Evolutionary conservation across 2,113 vertebrate genomes (phyloP).

Genomic region (Petrocephalus zakoni): DNA sequence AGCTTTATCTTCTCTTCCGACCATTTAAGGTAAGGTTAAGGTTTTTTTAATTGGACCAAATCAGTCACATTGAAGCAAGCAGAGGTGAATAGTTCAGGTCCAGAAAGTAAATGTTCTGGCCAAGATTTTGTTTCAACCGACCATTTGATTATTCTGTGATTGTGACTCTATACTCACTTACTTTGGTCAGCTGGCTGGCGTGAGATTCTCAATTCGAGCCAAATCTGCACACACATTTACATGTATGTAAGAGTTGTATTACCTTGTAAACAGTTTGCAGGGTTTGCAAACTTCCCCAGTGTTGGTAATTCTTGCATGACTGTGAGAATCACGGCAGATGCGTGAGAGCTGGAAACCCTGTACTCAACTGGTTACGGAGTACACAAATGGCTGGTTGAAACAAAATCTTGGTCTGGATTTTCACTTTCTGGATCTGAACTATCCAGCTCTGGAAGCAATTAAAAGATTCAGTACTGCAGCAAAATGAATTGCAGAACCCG

Average conservation of each 20-base stretch:
- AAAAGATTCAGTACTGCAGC: neutral
- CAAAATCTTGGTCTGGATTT: neutral
- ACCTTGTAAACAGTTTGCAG: too few species aligned
- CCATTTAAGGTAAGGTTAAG: conserved; percentile 86
- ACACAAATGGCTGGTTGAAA: neutral
- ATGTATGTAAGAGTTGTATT: too few species aligned
- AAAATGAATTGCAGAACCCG: neutral
- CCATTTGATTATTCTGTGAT: neutral
- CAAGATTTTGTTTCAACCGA: neutral
- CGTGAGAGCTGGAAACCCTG: too few species aligned
- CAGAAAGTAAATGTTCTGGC: neutral
- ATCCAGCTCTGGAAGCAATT: neutral
- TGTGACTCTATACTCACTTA: neutral
- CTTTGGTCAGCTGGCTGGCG: too few species aligned
- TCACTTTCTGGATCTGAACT: neutral
- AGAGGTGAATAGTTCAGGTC: neutral
- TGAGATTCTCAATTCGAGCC: too few species aligned
- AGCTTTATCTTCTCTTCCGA: conserved; percentile 95
- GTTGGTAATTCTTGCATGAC: too few species aligned
- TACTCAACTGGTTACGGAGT: neutral
- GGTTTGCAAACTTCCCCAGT: too few species aligned
- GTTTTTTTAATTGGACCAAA: neutral
- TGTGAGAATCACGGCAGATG: too few species aligned
- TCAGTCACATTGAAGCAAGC: neutral
- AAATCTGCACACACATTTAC: too few species aligned